These are phyloP conservation scores for Netelia melanura DNA, from an alignment of 2,888 invertebrate species.

Conservation along the genomic window DNA sequence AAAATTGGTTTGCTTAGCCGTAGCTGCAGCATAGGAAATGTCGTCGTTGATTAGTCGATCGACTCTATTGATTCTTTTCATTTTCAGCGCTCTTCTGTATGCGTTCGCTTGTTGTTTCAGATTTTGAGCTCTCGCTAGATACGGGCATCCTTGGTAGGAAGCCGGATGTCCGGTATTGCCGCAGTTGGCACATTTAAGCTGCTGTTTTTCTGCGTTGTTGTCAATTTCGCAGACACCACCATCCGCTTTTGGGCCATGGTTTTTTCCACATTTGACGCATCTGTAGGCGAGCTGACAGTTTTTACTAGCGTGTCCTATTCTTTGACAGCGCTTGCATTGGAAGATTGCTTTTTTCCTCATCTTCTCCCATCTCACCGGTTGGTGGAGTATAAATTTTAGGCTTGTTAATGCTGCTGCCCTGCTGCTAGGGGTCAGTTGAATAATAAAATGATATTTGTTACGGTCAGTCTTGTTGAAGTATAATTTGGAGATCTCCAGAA, in stretches of 20 bases:
- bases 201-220: not conserved
- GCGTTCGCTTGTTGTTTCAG: not conserved
- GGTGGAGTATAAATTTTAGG: conserved; percentile 27
- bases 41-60: not conserved
- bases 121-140: not conserved
- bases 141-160: not conserved
- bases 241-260: conserved; percentile 22
- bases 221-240: not conserved
- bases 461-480: not conserved
- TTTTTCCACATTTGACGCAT: conserved; percentile 58
- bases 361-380: conserved; percentile 48
- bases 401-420: not conserved
- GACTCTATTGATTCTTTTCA: not conserved
- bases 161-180: conserved; percentile 51
- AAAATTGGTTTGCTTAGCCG: not conserved
- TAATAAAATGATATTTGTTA: not conserved
- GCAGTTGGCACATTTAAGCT: conserved; percentile 47
- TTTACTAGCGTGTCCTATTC: conserved; percentile 52
- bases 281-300: conserved; percentile 44
- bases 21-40: not conserved
- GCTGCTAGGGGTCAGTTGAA: not conserved
- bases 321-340: conserved; percentile 56
- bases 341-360: conserved; percentile 13
- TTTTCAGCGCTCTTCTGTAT: not conserved
- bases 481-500: not conserved